Base-by-base conservation (phyloP, 2,113 vertebrate species). In the Tonatia bakeri region DNA sequence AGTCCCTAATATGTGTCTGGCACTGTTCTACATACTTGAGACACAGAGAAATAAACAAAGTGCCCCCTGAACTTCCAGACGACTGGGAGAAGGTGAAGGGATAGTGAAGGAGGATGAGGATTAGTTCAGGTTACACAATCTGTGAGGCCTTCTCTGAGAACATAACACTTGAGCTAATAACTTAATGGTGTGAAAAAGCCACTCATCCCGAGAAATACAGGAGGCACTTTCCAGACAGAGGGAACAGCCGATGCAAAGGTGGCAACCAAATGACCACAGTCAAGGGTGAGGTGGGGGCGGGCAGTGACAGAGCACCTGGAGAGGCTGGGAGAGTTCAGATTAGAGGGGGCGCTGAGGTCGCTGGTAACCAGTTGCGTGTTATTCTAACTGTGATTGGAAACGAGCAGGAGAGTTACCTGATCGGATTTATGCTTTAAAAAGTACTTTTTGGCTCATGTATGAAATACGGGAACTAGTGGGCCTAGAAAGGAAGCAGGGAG, bases 331-430 rank as follows among this genome's bases (percentile, higher is more conserved):
- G 26, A 36, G 8, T 22, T 33, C 22, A 13, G 31, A 19, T 67
- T 22, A 26, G 1, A 8, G 9, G 19, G 76, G 5, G 33, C 12
- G 6, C 5, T 7, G 3, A 1, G 16, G 38, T 52, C 19, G 0
- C 16, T 24, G 1, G 56, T 28, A 70, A 56, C 0, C 24, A 19
- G 70, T 0, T 26, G 72, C 16, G 4, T 52, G 4, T 40, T 86
- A 16, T 70, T 84, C 47, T 81, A 56, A 40, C 56, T 70, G 31
- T 61, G 56, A 45, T 10, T 26, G 72, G 40, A 90, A 69, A 47
- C 72, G 19, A 77, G 40, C 22, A 73, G 47, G 67, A 15, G 26
- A 80, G 43, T 36, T 16, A 3, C 8, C 45, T 22, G 19, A 43
- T 56, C 50, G 65, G 26, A 67, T 79, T 43, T n/a, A 26, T 50